Evolutionary conservation across 2,888 invertebrate species (phyloP), one percentile per base, ranked within the genome.

Genomic region (Exephanes ischioxanthus): DNA sequence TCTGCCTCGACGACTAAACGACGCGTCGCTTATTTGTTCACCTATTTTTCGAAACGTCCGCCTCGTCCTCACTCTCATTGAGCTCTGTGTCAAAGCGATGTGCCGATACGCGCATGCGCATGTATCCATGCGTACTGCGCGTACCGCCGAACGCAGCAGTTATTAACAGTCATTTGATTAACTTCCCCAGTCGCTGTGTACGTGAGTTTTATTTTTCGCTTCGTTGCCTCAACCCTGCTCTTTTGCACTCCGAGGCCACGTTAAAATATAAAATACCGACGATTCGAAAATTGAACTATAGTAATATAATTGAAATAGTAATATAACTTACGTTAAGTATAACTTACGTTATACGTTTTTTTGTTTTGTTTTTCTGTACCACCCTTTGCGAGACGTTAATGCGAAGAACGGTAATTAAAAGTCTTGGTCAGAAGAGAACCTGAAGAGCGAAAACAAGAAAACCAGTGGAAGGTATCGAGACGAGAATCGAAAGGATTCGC

Each of bases 11-110:
- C 79, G 71, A 79, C 66, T 79, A 63, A 70, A 75, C 79, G 75
- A 75, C 73, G 55, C 82, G 55, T 70, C 85, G 67, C 58, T 82
- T 79, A 75, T 45, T 80, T 45, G 45, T 76, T 82, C 63, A 41
- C 33, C 66, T 78, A 68, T 79, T 85, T 85, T 37, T 83, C 78
- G 26, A 75, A 63, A 72, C 75, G 63, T 73, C 70, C 61, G 55
- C 55, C 61, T 70, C 63, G 68, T 66, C 41, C 55, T 75, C 58
- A 45, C 51, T 75, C 61, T 48, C 58, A n/a, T 71, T 63, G 53
- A 48, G n/a, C 6, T 66, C n/a, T 11, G 16, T 41, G 73, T 83
- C 66, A 63, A 75, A 79, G 61, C 48, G 19, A 55, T 72, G 30
- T 11, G 48, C 53, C n/a, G n/a, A 26, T 61, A 9, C 37, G 58